Base-by-base conservation (phyloP, 2,113 vertebrate species). In the Riparia riparia region DNA sequence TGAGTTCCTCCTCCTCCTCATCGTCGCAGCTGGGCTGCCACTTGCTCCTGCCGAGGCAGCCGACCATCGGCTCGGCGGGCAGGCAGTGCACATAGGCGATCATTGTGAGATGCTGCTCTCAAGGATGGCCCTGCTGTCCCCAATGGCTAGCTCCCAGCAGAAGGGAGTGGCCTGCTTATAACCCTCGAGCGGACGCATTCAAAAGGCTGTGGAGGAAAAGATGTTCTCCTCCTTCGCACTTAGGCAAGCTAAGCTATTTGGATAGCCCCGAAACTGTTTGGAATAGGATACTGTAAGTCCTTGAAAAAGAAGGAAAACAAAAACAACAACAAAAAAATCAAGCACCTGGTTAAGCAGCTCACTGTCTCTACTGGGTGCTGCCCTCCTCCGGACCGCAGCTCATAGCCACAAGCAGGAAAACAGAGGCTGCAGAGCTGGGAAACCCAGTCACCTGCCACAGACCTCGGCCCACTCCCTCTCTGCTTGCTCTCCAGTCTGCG, bases 11-110 rank as follows among this genome's bases (percentile, higher is more conserved):
- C 71, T 98, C 93, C 72, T 98, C 93, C 1, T 98, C 98, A 96
- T 98, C 97, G 95, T 98, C 97, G 98, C 98, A 98, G 89, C 80
- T 90, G 84, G 93, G 83, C 91, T 97, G 94, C 97, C 96, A 98
- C 91, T 97, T 97, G 96, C 97, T 96, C 96, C 95, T 96, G 97
- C 97, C 95, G 96, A 98, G 98, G 98, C 98, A 99, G 81, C 98
- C 98, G 92, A 98, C 97, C 98, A 96, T 98, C 5, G 98, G 98
- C 66, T 98, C 97, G 10, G 97, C 77, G 39, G 98, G 98, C 97
- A 99, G 97, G 97, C 98, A 98, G 77, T 96, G 98, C 94, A 98
- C 97, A 92, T 98, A 98, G 97, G 98, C 97, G 90, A 98, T 98
- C 98, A 98, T 99, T 97, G 96, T 97, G 96, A 93, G 96, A 96